phyloP scores from a whole-genome alignment of 2,797 vertebrate species.

The Bradypodion ventrale region DNA sequence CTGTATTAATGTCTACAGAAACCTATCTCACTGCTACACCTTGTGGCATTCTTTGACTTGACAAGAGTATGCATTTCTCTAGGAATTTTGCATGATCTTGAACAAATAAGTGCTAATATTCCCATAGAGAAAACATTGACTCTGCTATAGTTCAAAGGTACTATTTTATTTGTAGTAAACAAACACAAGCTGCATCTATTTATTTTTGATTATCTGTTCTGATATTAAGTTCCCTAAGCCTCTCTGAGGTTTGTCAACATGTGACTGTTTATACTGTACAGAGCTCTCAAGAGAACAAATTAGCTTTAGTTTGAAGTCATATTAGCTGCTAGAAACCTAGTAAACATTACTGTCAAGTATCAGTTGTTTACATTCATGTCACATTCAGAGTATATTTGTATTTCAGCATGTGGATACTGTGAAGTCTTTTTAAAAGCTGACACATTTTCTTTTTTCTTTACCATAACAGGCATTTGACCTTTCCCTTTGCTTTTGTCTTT shows the following conservation, averaged over 20 bases:
- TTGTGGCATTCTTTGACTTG: background rate
- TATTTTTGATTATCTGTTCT: background rate
- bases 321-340: background rate
- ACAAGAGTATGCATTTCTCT: background rate
- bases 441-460: too few relatives aligned
- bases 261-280: background rate
- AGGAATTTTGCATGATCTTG: background rate
- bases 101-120: background rate
- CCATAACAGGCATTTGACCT: too few relatives aligned
- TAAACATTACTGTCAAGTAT: background rate
- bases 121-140: background rate
- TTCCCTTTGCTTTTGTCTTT: too few relatives aligned
- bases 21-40: background rate
- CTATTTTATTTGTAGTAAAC: background rate
- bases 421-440: too few relatives aligned
- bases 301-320: background rate
- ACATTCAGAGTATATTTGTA: background rate
- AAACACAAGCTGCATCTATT: background rate
- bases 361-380: background rate
- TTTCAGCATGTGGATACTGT: background rate
- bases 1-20: background rate
- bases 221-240: background rate
- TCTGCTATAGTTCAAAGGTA: background rate
- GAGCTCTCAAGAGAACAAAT: slow-evolving; percentile 9
- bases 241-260: slow-evolving; percentile 1